Conservation (phyloP, 1,140 invertebrate species). For the Galleria mellonella region DNA sequence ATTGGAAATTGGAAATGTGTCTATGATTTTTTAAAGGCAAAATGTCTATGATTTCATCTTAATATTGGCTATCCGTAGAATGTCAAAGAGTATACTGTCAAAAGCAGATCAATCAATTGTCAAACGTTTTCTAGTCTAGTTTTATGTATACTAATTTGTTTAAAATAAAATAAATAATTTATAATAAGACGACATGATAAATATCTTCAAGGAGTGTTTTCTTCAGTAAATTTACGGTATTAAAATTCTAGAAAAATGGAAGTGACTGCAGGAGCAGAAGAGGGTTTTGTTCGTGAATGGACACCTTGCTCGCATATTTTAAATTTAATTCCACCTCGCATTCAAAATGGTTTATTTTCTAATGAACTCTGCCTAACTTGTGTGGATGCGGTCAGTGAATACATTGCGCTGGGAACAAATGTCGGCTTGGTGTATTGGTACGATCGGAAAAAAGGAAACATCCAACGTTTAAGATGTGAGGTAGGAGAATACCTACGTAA, state of each 20-base stretch:
- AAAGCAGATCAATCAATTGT: too few species aligned
- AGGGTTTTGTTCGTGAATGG: slow-evolving; percentile 85
- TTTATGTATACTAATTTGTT: too few species aligned
- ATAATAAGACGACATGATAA: too few species aligned
- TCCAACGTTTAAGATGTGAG: slow-evolving; percentile 86
- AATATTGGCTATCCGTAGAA: too few species aligned
- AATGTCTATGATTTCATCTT: too few species aligned
- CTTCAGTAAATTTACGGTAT: background rate
- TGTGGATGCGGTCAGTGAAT: slow-evolving; percentile 86
- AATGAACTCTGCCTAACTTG: slow-evolving; percentile 88
- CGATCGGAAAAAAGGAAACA: slow-evolving; percentile 82
- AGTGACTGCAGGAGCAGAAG: slow-evolving; percentile 73
- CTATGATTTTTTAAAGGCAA: too few species aligned
- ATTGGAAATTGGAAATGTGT: too few species aligned
- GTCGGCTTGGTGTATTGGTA: slow-evolving; percentile 91
- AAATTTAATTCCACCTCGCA: slow-evolving; percentile 84
- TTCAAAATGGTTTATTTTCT: slow-evolving; percentile 86
- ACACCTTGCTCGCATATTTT: slow-evolving; percentile 85
- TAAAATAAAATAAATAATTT: too few species aligned
- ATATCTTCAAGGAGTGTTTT: background rate
- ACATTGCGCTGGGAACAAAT: slow-evolving; percentile 90
- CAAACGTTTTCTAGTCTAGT: too few species aligned
- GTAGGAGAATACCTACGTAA: slow-evolving; percentile 76
- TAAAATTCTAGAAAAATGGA: slow-evolving; percentile 41
- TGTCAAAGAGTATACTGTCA: too few species aligned